Evolutionary conservation across 1,140 invertebrate genomes (phyloP).

Genomic region (Belonocnema kinseyi): DNA sequence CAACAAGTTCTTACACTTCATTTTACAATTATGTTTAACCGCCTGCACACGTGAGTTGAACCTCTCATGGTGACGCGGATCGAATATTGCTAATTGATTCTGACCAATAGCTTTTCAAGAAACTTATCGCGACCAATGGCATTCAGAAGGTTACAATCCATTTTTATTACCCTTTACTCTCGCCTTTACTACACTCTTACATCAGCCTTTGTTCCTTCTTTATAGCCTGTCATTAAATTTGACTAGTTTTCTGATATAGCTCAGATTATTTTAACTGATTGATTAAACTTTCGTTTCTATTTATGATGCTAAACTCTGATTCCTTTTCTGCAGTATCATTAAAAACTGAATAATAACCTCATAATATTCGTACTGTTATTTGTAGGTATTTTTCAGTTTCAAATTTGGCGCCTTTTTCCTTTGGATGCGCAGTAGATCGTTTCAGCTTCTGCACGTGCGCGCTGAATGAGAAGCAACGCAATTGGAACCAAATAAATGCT

Average conservation of each 20-base stretch:
- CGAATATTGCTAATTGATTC: constrained; percentile 18
- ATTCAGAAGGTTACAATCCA: constrained; percentile 18
- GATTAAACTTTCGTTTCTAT: background rate
- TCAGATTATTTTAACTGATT: background rate
- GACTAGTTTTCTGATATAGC: constrained; percentile 8
- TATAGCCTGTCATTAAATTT: constrained; percentile 7
- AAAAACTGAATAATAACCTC: too few relatives aligned
- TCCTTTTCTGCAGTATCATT: background rate
- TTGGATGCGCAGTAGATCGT: too few relatives aligned
- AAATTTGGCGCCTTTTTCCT: too few relatives aligned
- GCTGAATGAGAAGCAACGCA: too few relatives aligned
- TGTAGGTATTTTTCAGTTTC: too few relatives aligned
- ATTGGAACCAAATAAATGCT: too few relatives aligned
- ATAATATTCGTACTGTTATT: too few relatives aligned
- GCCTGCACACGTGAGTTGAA: background rate
- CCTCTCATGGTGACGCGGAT: background rate
- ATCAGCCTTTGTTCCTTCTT: constrained; percentile 14
- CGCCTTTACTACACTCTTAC: background rate
- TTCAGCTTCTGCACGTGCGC: too few relatives aligned
- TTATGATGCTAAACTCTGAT: background rate
- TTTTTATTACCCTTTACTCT: constrained; percentile 10
- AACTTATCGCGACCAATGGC: constrained; percentile 13
- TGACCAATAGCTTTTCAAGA: background rate
- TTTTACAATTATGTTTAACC: background rate
- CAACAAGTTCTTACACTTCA: too few relatives aligned